These are phyloP conservation scores for Tinea pellionella DNA, from an alignment of 2,888 invertebrate genomes.

Conservation along the genomic window DNA sequence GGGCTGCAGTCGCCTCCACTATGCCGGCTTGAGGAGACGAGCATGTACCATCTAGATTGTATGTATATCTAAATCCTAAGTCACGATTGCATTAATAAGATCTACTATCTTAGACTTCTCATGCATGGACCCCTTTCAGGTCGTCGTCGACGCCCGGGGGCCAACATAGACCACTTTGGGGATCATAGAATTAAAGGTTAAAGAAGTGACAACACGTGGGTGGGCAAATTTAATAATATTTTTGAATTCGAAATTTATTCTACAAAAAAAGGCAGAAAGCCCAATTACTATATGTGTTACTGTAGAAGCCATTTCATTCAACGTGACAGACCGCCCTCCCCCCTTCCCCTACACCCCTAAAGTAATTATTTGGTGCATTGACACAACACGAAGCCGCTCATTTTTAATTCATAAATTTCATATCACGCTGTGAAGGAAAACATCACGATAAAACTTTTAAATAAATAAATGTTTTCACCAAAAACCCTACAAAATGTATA, in stretches of 20 bases:
- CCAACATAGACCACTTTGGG: no score
- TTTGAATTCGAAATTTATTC: not conserved
- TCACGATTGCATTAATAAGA: no score
- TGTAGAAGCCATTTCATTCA: not conserved
- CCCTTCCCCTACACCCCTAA: not conserved
- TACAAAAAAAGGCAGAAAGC: not conserved
- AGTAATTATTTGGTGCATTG: slow-evolving; percentile 5
- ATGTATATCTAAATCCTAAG: no score
- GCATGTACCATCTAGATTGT: no score
- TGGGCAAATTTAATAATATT: no score
- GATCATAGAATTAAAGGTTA: no score
- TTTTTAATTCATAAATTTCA: not conserved
- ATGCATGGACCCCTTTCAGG: no score
- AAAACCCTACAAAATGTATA: not conserved
- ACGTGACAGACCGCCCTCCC: not conserved
- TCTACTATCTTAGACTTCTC: no score
- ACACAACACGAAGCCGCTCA: not conserved
- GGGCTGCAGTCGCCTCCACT: no score
- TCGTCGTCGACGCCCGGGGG: no score
- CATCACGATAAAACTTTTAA: not conserved
- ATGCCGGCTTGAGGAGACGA: no score
- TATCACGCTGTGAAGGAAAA: not conserved
- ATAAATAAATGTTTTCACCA: not conserved
- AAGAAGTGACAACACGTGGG: no score
- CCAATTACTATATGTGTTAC: not conserved